A percentile compares a stretch with the other conserved stretches of the same genome.
phyloP scores from a whole-genome alignment of 2,113 vertebrate genomes.

The Lophochroa leadbeateri region DNA sequence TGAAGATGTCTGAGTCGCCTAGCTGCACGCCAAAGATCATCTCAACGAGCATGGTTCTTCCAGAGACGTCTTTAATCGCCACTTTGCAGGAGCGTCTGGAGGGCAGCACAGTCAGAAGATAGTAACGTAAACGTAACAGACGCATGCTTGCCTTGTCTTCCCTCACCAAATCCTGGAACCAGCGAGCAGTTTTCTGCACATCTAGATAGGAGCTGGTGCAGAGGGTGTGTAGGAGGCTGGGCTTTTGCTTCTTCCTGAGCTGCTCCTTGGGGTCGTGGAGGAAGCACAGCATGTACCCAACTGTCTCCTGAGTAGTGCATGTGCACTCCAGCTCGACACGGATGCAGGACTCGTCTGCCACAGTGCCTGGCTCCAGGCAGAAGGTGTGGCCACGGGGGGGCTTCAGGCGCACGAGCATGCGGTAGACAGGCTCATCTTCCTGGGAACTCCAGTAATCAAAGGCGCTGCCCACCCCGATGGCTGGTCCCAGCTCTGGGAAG shows the following conservation, averaged over 20 bases:
- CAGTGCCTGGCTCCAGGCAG: background rate
- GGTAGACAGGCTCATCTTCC: background rate
- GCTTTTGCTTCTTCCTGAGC: background rate
- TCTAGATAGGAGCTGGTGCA: background rate
- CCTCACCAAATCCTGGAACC: background rate
- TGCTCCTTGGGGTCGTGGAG: background rate
- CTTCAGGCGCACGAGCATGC: background rate
- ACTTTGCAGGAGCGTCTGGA: background rate
- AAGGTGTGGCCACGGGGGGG: background rate
- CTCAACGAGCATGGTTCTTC: background rate
- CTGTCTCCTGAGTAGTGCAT: background rate
- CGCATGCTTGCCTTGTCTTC: too few species aligned
- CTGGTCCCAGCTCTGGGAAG: background rate
- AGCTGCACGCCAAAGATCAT: background rate
- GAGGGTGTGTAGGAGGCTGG: background rate
- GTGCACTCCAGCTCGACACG: background rate
- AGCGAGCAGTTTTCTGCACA: background rate
- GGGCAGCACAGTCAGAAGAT: background rate
- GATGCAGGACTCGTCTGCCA: background rate
- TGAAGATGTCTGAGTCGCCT: background rate
- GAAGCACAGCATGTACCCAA: background rate
- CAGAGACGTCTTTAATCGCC: too few species aligned
- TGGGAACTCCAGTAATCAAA: background rate
- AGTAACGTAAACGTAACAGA: too few species aligned
- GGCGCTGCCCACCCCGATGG: background rate